These are phyloP conservation scores for Conus canariensis DNA, from an alignment of 2,888 invertebrate genomes.

Conservation along the genomic window DNA sequence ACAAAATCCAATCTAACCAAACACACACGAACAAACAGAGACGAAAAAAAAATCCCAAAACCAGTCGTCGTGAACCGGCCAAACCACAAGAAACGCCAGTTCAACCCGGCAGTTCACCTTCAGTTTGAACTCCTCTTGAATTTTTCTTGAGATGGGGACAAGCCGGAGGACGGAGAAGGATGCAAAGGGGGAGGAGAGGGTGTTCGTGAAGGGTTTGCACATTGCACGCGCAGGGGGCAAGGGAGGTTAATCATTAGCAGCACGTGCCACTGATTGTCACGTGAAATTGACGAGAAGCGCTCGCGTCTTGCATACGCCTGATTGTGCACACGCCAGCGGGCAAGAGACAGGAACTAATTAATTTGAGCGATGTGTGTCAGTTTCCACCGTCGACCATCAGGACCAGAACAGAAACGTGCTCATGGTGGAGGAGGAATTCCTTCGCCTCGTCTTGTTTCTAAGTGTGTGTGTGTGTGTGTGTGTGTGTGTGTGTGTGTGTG, in stretches of 20 bases:
- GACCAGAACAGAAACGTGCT: not conserved
- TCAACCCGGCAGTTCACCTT: not conserved
- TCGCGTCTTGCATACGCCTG: not conserved
- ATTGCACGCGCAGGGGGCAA: not conserved
- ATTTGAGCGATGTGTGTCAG: conserved; percentile 6
- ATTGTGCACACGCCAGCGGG: not conserved
- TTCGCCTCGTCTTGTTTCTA: too few species aligned
- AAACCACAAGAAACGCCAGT: not conserved
- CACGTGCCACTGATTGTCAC: conserved; percentile 19
- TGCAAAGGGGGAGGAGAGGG: too few species aligned
- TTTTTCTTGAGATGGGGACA: too few species aligned
- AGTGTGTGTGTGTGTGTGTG: too few species aligned
- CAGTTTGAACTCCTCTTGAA: too few species aligned
- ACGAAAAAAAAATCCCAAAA: not conserved
- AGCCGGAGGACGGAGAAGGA: too few species aligned
- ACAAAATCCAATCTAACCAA: too few species aligned
- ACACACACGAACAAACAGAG: not conserved
- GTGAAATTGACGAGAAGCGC: conserved; percentile 24
- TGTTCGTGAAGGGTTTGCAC: not conserved
- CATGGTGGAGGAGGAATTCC: not conserved
- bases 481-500: too few species aligned
- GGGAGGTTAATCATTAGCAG: conserved; percentile 14
- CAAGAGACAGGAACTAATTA: conserved; percentile 14
- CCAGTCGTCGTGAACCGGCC: too few species aligned
- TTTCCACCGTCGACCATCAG: not conserved